Base-by-base conservation (phyloP, 2,113 vertebrate genomes). In the Onychostoma macrolepis region DNA sequence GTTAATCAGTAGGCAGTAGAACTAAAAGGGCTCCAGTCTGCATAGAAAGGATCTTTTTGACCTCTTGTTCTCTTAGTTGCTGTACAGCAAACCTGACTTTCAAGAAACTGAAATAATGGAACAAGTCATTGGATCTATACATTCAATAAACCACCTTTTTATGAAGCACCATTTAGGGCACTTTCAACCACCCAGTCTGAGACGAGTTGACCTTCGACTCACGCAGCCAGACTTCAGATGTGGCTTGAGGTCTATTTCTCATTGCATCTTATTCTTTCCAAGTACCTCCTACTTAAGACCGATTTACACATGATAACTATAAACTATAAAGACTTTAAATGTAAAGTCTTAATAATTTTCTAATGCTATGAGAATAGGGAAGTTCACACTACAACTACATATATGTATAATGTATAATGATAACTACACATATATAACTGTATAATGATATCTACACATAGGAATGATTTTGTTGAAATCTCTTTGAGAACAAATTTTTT, bases 1-100 rank as follows among this genome's bases (percentile, higher is more conserved):
- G 38, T 83, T 83, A 83, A 83, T n/a, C 4, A 75, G 33, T 74
- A 26, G 12, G 69, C 33, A 50, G 81, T 48, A 41, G 24, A 84
- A 56, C 45, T 63, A 72, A 58, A 69, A 28, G 8, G 26, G 43
- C 43, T 50, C 19, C 69, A 72, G 69, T 13, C 26, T 83, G 26
- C 24, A 61, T 7, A 53, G 50, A 11, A 65, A 30, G 26, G 5
- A 19, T 67, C 13, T 11, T 30, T 43, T 36, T 63, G 58, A 21
- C 63, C 63, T 65, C 58, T 21, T 69, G 11, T 50, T 1, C 15
- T 21, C 5, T 33, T 50, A 21, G 4, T 6, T 48, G 3, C 33
- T 38, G 33, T 72, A 72, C 33, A 72, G 19, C 19, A 72, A 4
- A 24, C 17, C 33, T 38, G 75, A 50, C 45, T 53, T 26, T 48